Percentiles rank a stretch among this genome's conserved stretches.
These are phyloP conservation scores for Rhabdornis inornatus DNA, from an alignment of 2,113 vertebrate species.

Conservation along the genomic window DNA sequence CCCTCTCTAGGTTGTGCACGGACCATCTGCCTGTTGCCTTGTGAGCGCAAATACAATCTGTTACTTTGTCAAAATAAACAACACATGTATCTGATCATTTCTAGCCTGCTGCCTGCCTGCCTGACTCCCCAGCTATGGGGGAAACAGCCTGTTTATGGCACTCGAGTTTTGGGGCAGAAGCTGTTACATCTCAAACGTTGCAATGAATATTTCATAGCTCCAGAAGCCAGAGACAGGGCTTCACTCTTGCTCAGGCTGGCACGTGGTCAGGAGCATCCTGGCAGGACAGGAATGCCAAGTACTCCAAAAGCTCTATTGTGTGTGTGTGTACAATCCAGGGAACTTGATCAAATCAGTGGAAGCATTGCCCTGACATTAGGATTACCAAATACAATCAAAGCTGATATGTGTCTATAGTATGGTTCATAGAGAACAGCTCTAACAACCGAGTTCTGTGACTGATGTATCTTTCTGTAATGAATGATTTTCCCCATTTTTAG, in stretches of 20 bases:
- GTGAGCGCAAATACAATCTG: background rate
- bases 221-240: background rate
- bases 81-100: background rate
- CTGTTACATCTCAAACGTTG: background rate
- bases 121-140: background rate
- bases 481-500: background rate
- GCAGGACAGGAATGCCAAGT: background rate
- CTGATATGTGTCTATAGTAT: background rate
- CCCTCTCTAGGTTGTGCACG: background rate
- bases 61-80: slow-evolving; percentile 53
- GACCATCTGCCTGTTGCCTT: slow-evolving; percentile 49
- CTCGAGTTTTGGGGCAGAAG: background rate
- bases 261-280: background rate
- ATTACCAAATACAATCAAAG: background rate
- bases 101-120: background rate
- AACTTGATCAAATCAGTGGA: background rate
- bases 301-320: background rate
- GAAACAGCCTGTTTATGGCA: background rate
- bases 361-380: background rate
- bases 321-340: background rate
- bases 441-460: background rate
- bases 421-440: background rate
- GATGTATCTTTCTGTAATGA: background rate
- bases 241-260: background rate
- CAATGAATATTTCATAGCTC: background rate